A percentile compares a stretch with the other conserved stretches of the same genome.
phyloP scores from a whole-genome alignment of 2,888 invertebrate genomes.

The Biston betularia region DNA sequence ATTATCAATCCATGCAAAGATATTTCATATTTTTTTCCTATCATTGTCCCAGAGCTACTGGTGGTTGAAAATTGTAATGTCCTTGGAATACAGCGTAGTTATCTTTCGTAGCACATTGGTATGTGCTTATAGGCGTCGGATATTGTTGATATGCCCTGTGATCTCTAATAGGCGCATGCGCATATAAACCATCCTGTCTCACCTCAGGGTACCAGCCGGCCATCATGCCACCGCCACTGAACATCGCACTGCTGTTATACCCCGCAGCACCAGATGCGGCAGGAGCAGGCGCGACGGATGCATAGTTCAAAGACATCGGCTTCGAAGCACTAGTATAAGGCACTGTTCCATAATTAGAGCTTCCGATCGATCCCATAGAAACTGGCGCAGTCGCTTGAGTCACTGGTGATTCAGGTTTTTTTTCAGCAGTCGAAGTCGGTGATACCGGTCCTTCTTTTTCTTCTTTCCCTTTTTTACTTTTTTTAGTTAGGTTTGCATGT shows the following conservation, averaged over 20 bases:
- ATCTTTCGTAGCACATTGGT: conserved; percentile 80
- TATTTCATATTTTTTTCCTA: conserved; percentile 17
- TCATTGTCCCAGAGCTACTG: conserved; percentile 80
- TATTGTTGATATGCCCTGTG: conserved; percentile 78
- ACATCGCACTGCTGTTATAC: conserved; percentile 65
- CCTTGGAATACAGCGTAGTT: conserved; percentile 82
- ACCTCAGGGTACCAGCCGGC: conserved; percentile 74
- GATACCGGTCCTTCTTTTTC: conserved; percentile 73
- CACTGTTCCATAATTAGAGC: conserved; percentile 71
- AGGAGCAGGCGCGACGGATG: conserved; percentile 55
- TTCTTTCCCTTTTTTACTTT: conserved; percentile 74
- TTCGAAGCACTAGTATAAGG: conserved; percentile 58
- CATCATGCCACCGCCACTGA: conserved; percentile 62
- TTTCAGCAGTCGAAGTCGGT: conserved; percentile 44
- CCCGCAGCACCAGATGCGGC: conserved; percentile 49
- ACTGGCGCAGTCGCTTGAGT: conserved; percentile 34
- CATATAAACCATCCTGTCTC: conserved; percentile 70
- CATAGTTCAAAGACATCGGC: conserved; percentile 67
- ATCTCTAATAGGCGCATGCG: conserved; percentile 65
- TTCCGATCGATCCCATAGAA: conserved; percentile 57
- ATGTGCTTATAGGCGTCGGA: conserved; percentile 66
- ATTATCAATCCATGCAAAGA: conserved; percentile 14
- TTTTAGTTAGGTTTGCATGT: conserved; percentile 89
- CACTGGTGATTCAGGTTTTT: conserved; percentile 53
- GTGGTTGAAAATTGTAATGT: conserved; percentile 79